Percentiles rank a stretch among this genome's conserved stretches.
Conservation (phyloP, 2,797 vertebrate species). For the Erethizon dorsatum region DNA sequence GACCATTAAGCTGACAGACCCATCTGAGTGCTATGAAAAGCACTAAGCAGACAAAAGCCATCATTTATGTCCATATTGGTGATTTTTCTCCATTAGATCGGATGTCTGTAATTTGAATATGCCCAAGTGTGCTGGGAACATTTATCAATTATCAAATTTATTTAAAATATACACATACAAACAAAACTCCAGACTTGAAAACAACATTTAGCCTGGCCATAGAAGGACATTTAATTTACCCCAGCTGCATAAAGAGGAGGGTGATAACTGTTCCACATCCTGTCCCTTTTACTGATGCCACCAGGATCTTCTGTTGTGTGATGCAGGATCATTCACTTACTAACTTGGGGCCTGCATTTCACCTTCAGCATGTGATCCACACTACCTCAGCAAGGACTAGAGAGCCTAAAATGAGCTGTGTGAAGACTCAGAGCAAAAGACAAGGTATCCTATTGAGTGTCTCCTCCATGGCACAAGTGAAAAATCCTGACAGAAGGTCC, state of each 20-base stretch:
- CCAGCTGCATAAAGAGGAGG: not conserved
- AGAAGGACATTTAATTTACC: constrained; percentile 5
- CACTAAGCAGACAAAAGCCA: constrained; percentile 35
- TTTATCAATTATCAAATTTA: constrained; percentile 77
- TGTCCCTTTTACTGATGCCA: not conserved
- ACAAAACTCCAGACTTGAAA: constrained; percentile 59
- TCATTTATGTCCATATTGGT: not conserved
- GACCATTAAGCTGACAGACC: constrained; percentile 60
- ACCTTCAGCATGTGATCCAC: not conserved
- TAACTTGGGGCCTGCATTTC: not conserved
- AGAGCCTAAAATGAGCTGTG: not conserved
- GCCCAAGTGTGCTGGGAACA: constrained; percentile 62
- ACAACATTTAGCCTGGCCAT: not conserved
- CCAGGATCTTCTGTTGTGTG: not conserved
- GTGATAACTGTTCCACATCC: not conserved
- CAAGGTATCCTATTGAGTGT: not conserved
- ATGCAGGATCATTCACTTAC: not conserved
- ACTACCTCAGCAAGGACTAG: not conserved
- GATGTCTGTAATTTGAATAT: constrained; percentile 73
- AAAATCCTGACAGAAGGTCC: not conserved
- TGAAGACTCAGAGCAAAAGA: not conserved
- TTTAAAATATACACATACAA: constrained; percentile 53
- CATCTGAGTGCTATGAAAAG: constrained; percentile 24
- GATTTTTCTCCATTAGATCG: constrained; percentile 70
- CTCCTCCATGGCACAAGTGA: not conserved